A percentile compares a stretch with the other conserved stretches of the same genome.
phyloP scores from a whole-genome alignment of 2,797 vertebrate genomes.

The Lithobates sylvaticus region DNA sequence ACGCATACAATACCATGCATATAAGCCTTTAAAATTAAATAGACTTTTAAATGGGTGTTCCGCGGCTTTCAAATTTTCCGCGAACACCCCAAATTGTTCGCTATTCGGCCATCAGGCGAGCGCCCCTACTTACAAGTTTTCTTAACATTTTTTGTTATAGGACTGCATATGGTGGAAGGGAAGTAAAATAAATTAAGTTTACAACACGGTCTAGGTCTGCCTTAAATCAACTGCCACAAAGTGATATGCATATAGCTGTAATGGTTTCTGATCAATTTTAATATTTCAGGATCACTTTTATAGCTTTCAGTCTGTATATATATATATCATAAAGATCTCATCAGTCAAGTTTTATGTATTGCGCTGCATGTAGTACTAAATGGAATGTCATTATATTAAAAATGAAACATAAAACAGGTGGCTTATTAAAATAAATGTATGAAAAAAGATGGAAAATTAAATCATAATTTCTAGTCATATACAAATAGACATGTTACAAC shows the following conservation, averaged over 20 bases:
- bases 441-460: neutral
- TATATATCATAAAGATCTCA: neutral
- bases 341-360: conserved; percentile 29
- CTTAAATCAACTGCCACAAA: conserved; percentile 13
- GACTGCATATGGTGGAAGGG: no score
- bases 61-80: no score
- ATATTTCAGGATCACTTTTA: conserved; percentile 27
- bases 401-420: conserved; percentile 28
- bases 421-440: conserved; percentile 1
- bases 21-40: no score
- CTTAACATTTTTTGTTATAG: no score
- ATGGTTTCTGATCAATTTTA: conserved; percentile 37
- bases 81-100: no score
- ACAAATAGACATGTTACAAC: neutral
- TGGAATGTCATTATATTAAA: conserved; percentile 28
- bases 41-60: no score
- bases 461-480: conserved; percentile 6
- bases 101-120: no score
- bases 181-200: no score
- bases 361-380: neutral
- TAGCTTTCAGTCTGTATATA: conserved; percentile 16
- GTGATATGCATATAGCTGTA: conserved; percentile 34
- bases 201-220: no score
- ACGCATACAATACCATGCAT: no score
- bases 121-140: no score